Evolutionary conservation across 1,140 invertebrate species (phyloP), one percentile per base, ranked within the genome.

Genomic region (Drosophila paulistorum): DNA sequence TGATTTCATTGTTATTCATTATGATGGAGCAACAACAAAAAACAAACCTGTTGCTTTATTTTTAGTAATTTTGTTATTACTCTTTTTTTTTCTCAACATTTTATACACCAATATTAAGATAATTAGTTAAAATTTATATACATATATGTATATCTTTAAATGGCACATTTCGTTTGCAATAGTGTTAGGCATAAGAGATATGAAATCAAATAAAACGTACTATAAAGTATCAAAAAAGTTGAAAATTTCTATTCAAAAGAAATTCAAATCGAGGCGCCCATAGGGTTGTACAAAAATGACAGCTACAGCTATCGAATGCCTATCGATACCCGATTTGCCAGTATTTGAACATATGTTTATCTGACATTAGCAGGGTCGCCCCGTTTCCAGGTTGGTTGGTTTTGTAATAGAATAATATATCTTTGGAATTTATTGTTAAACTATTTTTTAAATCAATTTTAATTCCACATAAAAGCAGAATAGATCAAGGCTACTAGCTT

Each of bases 121-220:
- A 51, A 68, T 76, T 69, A 63, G 59, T 63, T 74, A 17, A 68
- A 17, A 54, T 64, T 55, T 45, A 20, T 65, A 59, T 48, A 54
- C 30, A 48, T 65, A 30, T 42, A 37, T 75, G 17, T 17, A 20
- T 51, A 51, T 23, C 45, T 37, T 59, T 39, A 37, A 48, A 58
- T 67, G 51, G 59, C 59, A 70, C 42, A 51, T 45, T 77, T 77
- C 35, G 59, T 61, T 76, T 71, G 74, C 60, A 77, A 70, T 41
- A 61, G 35, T 45, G 35, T 48, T 65, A 64, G 71, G 61, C 17
- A 17, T 77, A 77, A 77, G 67, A 70, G 63, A 76, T 69, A 76
- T 64, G 39, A 23, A 75, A 75, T 76, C 60, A 76, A 76, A 69
- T 69, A 76, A 74, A 69, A 48, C 48, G 5, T 37, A 68, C 54